Evolutionary conservation across 2,797 vertebrate species (phyloP).

Genomic region (Tragelaphus oryx): DNA sequence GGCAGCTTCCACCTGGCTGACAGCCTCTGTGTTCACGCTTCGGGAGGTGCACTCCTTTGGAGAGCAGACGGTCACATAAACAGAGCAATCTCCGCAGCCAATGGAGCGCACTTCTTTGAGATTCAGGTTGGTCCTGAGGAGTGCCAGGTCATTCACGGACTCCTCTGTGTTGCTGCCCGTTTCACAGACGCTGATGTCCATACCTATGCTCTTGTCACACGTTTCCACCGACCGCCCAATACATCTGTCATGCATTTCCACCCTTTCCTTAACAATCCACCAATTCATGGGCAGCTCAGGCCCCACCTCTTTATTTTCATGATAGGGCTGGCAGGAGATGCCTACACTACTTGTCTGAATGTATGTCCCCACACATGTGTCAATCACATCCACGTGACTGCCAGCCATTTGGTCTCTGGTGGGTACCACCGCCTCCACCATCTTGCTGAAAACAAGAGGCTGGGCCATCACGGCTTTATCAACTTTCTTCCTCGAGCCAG

Average conservation of each 20-base stretch:
- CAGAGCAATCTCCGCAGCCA: conserved; percentile 91
- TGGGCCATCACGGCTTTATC: conserved; percentile 90
- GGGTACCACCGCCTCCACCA: conserved; percentile 87
- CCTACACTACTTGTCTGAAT: conserved; percentile 79
- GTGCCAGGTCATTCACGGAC: conserved; percentile 44
- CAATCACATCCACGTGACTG: conserved; percentile 79
- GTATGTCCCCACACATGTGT: conserved; percentile 78
- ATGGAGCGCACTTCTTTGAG: conserved; percentile 81
- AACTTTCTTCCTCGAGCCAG: conserved; percentile 89
- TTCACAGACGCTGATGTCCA: conserved; percentile 82
- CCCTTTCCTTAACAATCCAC: conserved; percentile 88
- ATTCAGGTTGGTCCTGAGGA: conserved; percentile 60
- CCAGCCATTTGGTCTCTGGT: conserved; percentile 89
- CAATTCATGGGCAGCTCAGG: conserved; percentile 87
- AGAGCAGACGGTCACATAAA: conserved; percentile 83
- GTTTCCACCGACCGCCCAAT: conserved; percentile 79
- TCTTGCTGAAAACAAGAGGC: conserved; percentile 85
- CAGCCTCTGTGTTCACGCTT: conserved; percentile 81
- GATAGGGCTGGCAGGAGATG: conserved; percentile 83
- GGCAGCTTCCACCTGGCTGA: conserved; percentile 80
- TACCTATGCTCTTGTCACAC: conserved; percentile 81
- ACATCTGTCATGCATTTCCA: conserved; percentile 82
- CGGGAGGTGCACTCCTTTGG: conserved; percentile 80
- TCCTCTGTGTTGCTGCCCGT: conserved; percentile 88
- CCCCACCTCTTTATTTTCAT: conserved; percentile 79